Evolutionary conservation across 1,140 invertebrate genomes (phyloP).

Genomic region (Ridgeia piscesae): DNA sequence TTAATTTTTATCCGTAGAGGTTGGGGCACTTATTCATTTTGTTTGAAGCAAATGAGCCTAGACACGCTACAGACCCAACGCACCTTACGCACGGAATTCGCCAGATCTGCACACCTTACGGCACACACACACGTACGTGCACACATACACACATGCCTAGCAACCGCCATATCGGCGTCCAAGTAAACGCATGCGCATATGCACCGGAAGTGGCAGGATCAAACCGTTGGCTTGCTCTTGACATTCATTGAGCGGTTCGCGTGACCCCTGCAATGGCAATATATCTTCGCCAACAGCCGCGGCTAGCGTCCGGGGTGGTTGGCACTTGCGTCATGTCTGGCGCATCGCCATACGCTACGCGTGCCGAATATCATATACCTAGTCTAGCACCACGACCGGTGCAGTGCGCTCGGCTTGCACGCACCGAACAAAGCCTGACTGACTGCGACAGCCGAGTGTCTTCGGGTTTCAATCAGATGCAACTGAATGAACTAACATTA

Average conservation of each 20-base stretch:
- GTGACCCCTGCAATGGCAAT: not conserved
- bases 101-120: too few relatives aligned
- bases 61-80: too few relatives aligned
- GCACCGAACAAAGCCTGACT: not conserved
- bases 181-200: not conserved
- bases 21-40: too few relatives aligned
- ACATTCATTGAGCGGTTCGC: not conserved
- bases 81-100: too few relatives aligned
- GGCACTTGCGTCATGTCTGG: not conserved
- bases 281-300: not conserved
- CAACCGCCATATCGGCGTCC: too few relatives aligned
- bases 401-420: not conserved
- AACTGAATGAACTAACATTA: not conserved
- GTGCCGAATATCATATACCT: not conserved
- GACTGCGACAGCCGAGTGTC: not conserved
- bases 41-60: too few relatives aligned
- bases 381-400: too few relatives aligned
- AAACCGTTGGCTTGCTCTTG: not conserved
- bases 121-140: too few relatives aligned
- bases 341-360: not conserved
- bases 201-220: not conserved
- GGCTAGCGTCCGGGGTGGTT: not conserved
- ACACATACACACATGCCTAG: too few relatives aligned
- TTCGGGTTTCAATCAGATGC: not conserved
- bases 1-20: too few relatives aligned